A percentile compares a stretch with the other conserved stretches of the same genome.
phyloP scores from a whole-genome alignment of 2,797 vertebrate genomes.

The Danio choprae region DNA sequence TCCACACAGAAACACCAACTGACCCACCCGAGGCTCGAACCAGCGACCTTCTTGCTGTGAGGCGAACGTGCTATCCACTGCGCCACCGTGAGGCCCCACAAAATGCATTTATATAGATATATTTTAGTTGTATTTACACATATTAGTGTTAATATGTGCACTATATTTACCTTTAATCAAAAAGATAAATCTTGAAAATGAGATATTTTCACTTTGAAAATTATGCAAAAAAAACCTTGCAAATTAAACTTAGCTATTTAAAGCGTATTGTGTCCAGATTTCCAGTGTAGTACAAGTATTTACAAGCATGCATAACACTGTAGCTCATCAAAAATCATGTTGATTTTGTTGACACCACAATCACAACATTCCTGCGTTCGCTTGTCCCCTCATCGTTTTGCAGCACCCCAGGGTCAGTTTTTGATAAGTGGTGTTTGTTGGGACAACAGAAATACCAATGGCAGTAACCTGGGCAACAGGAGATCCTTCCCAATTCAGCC shows the following conservation, averaged over 20 bases:
- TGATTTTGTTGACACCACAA: conserved; percentile 48
- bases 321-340: neutral
- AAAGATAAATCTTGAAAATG: neutral
- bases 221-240: neutral
- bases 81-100: no score
- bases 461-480: conserved; percentile 58
- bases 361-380: neutral
- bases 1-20: no score
- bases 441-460: conserved; percentile 50
- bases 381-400: conserved; percentile 17
- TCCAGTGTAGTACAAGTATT: neutral
- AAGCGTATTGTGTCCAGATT: neutral
- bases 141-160: no score
- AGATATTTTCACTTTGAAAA: neutral
- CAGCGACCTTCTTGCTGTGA: no score
- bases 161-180: no score
- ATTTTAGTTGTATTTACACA: no score
- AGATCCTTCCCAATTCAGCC: conserved; percentile 55
- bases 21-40: no score
- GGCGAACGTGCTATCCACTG: no score
- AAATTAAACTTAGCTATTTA: neutral
- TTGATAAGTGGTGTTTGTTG: conserved; percentile 53
- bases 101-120: no score
- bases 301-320: conserved; percentile 9
- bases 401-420: conserved; percentile 15